Conservation (phyloP, 2,113 vertebrate genomes). For the Sprattus sprattus region DNA sequence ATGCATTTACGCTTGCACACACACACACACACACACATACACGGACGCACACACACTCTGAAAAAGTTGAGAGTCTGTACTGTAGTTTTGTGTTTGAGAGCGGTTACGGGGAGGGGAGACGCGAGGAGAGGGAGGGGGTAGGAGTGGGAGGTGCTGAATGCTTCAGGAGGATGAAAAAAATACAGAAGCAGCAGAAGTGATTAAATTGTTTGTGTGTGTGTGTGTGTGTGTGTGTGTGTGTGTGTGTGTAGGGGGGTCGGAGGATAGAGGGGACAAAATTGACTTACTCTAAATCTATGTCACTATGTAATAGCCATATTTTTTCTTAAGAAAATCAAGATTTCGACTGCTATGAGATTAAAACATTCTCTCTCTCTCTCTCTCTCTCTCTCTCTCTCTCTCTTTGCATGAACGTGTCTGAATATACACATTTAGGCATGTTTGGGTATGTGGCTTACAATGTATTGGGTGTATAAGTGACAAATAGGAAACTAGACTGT, state of each 20-base stretch:
- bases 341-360: not conserved
- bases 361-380: not conserved
- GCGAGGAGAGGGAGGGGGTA: not conserved
- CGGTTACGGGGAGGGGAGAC: not conserved
- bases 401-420: not conserved
- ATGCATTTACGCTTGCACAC: not conserved
- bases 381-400: not conserved
- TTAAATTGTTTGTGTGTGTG: too few species aligned
- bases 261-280: not conserved
- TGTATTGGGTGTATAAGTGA: not conserved
- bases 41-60: conserved; percentile 9
- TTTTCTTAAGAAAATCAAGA: conserved; percentile 7
- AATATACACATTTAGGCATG: not conserved
- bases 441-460: not conserved
- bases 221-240: too few species aligned
- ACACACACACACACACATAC: not conserved
- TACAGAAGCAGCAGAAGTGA: not conserved
- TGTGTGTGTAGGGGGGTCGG: not conserved
- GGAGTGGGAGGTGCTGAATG: not conserved
- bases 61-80: not conserved
- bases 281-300: conserved; percentile 29
- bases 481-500: too few species aligned
- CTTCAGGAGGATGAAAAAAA: not conserved
- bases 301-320: conserved; percentile 19
- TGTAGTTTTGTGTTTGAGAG: not conserved